A percentile compares a stretch with the other conserved stretches of the same genome.
These are phyloP conservation scores for Neotoxoptera formosana DNA, from an alignment of 1,140 invertebrate genomes.

Conservation along the genomic window DNA sequence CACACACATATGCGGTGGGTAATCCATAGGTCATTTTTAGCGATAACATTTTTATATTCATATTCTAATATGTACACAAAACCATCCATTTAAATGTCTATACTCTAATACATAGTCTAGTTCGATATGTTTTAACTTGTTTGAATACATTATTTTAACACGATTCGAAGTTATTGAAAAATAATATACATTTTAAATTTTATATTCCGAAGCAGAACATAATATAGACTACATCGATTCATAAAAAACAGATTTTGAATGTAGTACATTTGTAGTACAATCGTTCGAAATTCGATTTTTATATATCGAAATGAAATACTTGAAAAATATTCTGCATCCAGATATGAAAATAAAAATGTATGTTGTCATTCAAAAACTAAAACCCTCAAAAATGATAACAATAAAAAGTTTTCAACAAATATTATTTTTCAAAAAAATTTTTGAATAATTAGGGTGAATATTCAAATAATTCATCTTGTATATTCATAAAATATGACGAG, in stretches of 20 bases:
- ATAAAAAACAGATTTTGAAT: neutral
- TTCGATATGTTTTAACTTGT: neutral
- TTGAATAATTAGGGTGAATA: neutral
- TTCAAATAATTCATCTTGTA: neutral
- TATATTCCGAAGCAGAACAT: neutral
- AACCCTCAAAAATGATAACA: too few species aligned
- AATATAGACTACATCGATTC: neutral
- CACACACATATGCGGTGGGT: neutral
- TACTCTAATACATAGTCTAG: neutral
- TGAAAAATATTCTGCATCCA: neutral
- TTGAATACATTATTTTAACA: neutral
- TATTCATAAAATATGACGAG: neutral
- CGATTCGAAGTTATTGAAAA: neutral
- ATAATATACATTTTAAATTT: neutral
- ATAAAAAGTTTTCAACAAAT: too few species aligned
- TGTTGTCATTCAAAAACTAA: too few species aligned
- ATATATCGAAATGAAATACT: neutral
- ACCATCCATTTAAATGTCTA: neutral
- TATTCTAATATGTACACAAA: neutral
- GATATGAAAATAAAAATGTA: too few species aligned
- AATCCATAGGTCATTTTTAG: neutral
- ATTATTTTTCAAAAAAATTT: neutral
- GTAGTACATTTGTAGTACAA: neutral
- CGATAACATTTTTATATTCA: neutral
- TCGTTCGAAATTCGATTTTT: neutral